Conservation (phyloP, 2,113 vertebrate species). For the Serinus canaria region DNA sequence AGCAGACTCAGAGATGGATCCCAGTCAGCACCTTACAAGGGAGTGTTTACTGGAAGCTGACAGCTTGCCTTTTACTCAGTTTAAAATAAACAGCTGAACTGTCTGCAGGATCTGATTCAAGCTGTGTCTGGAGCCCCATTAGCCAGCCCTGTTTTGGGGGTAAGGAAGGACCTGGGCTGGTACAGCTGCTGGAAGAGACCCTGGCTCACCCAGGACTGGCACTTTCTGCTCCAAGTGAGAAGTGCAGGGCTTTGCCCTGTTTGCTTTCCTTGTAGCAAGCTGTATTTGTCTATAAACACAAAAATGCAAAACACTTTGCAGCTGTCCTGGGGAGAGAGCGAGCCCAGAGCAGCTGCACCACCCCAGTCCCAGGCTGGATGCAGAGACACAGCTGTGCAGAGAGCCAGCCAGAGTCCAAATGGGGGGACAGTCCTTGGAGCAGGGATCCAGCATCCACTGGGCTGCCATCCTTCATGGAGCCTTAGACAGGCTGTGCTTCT, state of each 20-base stretch:
- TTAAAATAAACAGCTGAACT: neutral
- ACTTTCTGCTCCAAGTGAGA: neutral
- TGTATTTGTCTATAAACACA: neutral
- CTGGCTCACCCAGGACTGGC: neutral
- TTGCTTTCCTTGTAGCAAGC: neutral
- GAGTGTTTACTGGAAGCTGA: neutral
- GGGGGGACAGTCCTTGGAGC: neutral
- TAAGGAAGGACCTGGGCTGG: neutral
- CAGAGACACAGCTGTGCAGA: neutral
- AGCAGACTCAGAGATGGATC: fast-evolving
- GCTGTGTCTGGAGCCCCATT: neutral
- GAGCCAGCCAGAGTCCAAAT: neutral
- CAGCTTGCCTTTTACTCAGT: neutral
- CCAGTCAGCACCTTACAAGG: neutral
- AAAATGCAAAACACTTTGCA: neutral
- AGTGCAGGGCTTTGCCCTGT: neutral
- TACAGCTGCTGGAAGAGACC: neutral
- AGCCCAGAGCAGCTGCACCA: neutral
- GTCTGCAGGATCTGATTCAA: neutral
- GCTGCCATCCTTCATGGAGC: fast-evolving
- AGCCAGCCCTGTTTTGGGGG: neutral
- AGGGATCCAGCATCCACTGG: neutral
- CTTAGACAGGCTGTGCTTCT: neutral
- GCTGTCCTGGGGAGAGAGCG: neutral
- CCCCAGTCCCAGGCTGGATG: neutral